Evolutionary conservation across 2,797 vertebrate species (phyloP), one percentile per base, ranked within the genome.

Genomic region (Ispidina picta): DNA sequence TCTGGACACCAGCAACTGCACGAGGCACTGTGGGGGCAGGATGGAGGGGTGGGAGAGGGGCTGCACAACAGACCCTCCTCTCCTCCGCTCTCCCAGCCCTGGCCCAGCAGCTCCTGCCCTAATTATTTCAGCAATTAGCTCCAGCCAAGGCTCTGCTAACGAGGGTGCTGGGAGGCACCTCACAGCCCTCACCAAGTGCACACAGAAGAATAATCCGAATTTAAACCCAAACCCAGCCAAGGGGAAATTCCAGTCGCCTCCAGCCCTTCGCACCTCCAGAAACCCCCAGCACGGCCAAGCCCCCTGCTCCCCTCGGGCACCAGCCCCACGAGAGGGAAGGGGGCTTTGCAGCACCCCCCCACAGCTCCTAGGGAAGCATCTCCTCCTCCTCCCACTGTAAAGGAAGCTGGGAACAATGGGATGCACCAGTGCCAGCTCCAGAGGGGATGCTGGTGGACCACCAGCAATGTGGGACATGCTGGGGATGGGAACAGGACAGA

Each of bases 21-120:
- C 1, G 0, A 71, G 65, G 37, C 44, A 0, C 0, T 0, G 14
- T 2, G 1, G 2, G 65, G 2, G 4, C 2, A 2, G 48, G 51
- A 79, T 0, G 0, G 31, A 74, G 33, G 0, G 4, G 17, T 5
- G 10, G 23, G 54, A 81, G 33, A 56, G 33, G 25, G 19, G 49
- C 16, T 6, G 2, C 20, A 33, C 1, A 1, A 55, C 3, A 1
- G 17, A 55, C 25, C 51, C 28, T 17, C 29, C 31, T 54, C 37
- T 62, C 17, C 39, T 6, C 48, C 48, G 20, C n/a, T 41, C 31
- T 1, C 0, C 48, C 2, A 2, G 12, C 23, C 31, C 66, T 1
- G 0, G 52, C 52, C 52, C n/a, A 28, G n/a, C 70, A 43, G 29
- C 6, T 55, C 37, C 48, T 66, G 64, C 77, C 83, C 92, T 43